Evolutionary conservation across 92 coral and sea anemone species (phyloP).

Genomic region (Ricordea florida): DNA sequence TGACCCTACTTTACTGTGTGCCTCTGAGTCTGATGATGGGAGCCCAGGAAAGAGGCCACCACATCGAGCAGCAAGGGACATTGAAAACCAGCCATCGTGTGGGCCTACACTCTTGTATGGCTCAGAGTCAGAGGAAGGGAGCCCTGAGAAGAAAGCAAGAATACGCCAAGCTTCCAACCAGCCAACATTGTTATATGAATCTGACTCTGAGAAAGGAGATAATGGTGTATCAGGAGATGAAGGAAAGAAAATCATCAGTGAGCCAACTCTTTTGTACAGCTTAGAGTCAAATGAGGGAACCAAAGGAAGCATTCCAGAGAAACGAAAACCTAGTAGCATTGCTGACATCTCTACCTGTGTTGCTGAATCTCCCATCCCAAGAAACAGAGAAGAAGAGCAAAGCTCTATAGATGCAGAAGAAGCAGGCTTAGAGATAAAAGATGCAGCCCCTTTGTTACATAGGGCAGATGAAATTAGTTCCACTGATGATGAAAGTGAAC

Average conservation of each 20-base stretch:
- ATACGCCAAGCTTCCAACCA: background rate
- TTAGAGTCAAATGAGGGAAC: background rate
- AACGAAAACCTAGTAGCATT: too few relatives aligned
- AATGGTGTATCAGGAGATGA: background rate
- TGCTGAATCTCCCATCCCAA: background rate
- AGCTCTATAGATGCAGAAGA: too few relatives aligned
- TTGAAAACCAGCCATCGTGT: slow-evolving; percentile 1
- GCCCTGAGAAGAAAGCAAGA: slow-evolving; percentile 12
- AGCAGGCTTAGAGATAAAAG: background rate
- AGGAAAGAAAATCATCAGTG: background rate
- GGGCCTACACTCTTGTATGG: slow-evolving; percentile 41
- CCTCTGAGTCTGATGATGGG: slow-evolving; percentile 33
- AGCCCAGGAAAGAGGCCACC: slow-evolving; percentile 22
- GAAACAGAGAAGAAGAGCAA: too few relatives aligned
- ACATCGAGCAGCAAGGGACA: background rate
- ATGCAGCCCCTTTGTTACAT: slow-evolving; percentile 2
- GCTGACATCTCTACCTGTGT: background rate
- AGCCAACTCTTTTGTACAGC: background rate
- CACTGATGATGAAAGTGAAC: slow-evolving; percentile 33
- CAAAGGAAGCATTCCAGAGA: background rate
- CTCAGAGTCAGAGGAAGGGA: slow-evolving; percentile 32
- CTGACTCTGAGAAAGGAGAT: slow-evolving; percentile 12
- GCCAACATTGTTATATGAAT: slow-evolving; percentile 12
- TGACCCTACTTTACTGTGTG: slow-evolving; percentile 37
- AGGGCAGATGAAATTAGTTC: slow-evolving; percentile 10